Percentiles rank a stretch among this genome's conserved stretches.
Evolutionary conservation across 2,888 invertebrate species (phyloP).

Genomic region (Euspilapteryx auroguttella): DNA sequence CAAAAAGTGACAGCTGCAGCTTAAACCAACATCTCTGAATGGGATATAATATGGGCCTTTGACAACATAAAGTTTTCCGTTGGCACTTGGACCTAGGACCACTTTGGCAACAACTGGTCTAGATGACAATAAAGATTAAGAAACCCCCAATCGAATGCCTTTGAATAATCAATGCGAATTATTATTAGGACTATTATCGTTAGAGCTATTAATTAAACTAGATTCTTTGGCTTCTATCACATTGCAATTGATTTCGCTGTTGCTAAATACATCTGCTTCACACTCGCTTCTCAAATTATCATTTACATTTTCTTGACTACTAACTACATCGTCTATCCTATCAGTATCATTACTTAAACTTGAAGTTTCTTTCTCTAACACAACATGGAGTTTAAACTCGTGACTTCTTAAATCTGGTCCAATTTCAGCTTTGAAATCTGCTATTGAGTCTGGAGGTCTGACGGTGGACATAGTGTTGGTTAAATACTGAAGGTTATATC

Average conservation of each 20-base stretch:
- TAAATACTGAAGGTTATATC: conserved; percentile 51
- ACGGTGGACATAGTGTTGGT: conserved; percentile 56
- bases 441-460: conserved; percentile 32
- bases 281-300: conserved; percentile 9
- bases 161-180: conserved; percentile 42
- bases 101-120: too few species aligned
- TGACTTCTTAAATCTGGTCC: too few species aligned
- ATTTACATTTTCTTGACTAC: neutral
- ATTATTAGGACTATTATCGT: conserved; percentile 45
- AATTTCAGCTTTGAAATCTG: too few species aligned
- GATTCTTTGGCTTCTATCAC: conserved; percentile 25
- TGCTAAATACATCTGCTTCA: conserved; percentile 16
- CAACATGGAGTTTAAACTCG: conserved; percentile 27
- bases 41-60: too few species aligned
- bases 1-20: too few species aligned
- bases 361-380: conserved; percentile 33
- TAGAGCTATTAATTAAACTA: conserved; percentile 21
- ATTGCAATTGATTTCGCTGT: conserved; percentile 48
- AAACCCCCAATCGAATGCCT: too few species aligned
- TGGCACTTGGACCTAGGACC: too few species aligned
- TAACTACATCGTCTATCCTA: neutral
- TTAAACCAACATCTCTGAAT: too few species aligned
- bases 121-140: too few species aligned
- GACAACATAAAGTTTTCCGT: too few species aligned
- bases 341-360: conserved; percentile 7